Percentiles rank a stretch among this genome's conserved stretches.
These are phyloP conservation scores for Drosophila kanekoi DNA, from an alignment of 2,888 invertebrate species.

Conservation along the genomic window DNA sequence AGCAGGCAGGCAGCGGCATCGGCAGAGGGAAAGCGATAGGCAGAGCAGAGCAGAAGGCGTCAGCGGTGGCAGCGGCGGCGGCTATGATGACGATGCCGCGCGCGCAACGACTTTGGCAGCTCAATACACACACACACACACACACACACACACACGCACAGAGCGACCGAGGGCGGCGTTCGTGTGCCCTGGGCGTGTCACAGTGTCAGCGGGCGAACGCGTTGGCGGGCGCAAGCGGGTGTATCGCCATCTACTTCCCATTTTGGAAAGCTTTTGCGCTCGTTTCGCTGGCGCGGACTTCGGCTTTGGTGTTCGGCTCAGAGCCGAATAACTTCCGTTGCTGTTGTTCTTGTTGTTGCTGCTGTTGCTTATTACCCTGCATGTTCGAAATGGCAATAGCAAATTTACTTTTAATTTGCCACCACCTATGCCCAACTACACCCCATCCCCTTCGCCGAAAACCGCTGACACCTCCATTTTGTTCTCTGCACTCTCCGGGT, in stretches of 20 bases:
- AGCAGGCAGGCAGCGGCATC: conserved; percentile 18
- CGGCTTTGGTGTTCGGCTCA: conserved; percentile 29
- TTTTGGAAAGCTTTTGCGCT: conserved; percentile 39
- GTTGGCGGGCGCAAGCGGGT: conserved; percentile 26
- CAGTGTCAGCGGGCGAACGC: conserved; percentile 29
- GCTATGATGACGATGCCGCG: conserved; percentile 55
- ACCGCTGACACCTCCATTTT: not conserved
- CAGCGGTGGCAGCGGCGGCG: conserved; percentile 13
- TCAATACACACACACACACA: conserved; percentile 22
- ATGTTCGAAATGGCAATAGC: conserved; percentile 46
- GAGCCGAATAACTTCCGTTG: conserved; percentile 15
- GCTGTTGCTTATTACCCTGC: conserved; percentile 37
- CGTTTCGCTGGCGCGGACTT: conserved; percentile 31
- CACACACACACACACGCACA: conserved; percentile 6
- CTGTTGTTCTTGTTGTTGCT: not conserved
- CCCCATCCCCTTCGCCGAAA: not conserved
- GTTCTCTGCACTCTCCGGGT: not conserved
- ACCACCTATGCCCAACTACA: conserved; percentile 14
- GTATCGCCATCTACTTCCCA: conserved; percentile 55
- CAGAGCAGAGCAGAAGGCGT: conserved; percentile 10
- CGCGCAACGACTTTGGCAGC: conserved; percentile 62
- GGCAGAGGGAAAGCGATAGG: conserved; percentile 28
- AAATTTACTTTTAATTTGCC: conserved; percentile 64
- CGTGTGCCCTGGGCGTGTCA: conserved; percentile 35
- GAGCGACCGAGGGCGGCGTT: conserved; percentile 25